Percentiles rank a stretch among this genome's conserved stretches.
These are phyloP conservation scores for Drosophila tanythrix DNA, from an alignment of 2,888 invertebrate species.

Conservation along the genomic window DNA sequence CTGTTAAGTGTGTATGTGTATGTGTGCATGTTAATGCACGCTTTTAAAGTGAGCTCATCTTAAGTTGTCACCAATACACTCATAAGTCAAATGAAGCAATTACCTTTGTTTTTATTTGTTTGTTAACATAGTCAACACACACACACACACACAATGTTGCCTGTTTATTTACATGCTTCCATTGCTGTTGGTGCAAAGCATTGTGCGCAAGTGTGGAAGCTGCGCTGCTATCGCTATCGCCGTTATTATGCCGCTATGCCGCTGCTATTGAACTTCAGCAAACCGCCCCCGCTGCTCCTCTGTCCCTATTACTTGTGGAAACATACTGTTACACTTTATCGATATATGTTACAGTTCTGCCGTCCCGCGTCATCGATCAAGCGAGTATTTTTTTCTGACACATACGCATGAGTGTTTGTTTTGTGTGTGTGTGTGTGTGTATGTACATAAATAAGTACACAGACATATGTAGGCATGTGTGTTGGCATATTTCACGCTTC, in stretches of 20 bases:
- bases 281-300: background rate
- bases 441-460: constrained; percentile 6
- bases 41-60: constrained; percentile 59
- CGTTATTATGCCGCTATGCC: background rate
- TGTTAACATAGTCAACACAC: constrained; percentile 16
- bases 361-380: constrained; percentile 47
- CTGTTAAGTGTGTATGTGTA: background rate
- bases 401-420: background rate
- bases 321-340: constrained; percentile 3
- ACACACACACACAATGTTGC: background rate
- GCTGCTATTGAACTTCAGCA: constrained; percentile 26
- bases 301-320: background rate
- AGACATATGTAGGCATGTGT: background rate
- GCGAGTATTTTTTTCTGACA: constrained; percentile 10
- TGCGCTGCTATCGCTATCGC: constrained; percentile 27
- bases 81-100: constrained; percentile 14
- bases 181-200: background rate
- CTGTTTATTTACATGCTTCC: constrained; percentile 26
- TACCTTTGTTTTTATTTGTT: constrained; percentile 24
- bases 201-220: constrained; percentile 25
- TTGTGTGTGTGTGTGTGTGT: background rate
- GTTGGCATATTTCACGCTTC: constrained; percentile 32
- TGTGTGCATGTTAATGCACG: background rate
- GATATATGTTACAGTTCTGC: constrained; percentile 13
- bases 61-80: constrained; percentile 5